phyloP scores from a whole-genome alignment of 2,888 invertebrate genomes.

The Sicus ferrugineus region DNA sequence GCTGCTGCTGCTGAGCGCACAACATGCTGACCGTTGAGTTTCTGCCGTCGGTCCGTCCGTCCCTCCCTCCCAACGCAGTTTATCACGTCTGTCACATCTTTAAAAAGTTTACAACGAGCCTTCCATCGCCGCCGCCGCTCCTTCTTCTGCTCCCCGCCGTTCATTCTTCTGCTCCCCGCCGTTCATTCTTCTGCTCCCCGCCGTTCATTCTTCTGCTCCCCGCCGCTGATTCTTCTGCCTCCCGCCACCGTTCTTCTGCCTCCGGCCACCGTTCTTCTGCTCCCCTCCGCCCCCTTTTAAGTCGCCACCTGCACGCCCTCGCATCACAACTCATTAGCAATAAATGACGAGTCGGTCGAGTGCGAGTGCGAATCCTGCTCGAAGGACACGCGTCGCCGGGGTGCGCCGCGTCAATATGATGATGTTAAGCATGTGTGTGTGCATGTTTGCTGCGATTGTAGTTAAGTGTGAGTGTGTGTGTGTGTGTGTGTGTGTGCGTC shows the following conservation, averaged over 20 bases:
- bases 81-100: neutral
- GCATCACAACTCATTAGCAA: constrained; percentile 9
- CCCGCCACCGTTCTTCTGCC: no score
- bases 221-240: no score
- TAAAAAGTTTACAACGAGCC: neutral
- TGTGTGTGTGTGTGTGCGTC: constrained; percentile 6
- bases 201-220: neutral
- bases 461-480: neutral
- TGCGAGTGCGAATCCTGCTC: neutral
- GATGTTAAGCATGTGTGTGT: neutral
- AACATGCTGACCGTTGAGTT: no score
- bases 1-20: no score
- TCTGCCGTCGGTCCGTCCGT: no score
- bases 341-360: no score
- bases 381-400: neutral
- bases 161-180: neutral
- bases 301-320: no score
- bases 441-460: neutral
- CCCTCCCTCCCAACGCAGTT: neutral
- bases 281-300: no score
- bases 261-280: no score
- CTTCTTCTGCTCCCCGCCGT: neutral
- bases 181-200: neutral
- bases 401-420: neutral
- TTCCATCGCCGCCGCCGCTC: neutral